Percentiles rank a stretch among this genome's conserved stretches.
Conservation (phyloP, 2,113 vertebrate genomes). For the Paradoxurus hermaphroditus region DNA sequence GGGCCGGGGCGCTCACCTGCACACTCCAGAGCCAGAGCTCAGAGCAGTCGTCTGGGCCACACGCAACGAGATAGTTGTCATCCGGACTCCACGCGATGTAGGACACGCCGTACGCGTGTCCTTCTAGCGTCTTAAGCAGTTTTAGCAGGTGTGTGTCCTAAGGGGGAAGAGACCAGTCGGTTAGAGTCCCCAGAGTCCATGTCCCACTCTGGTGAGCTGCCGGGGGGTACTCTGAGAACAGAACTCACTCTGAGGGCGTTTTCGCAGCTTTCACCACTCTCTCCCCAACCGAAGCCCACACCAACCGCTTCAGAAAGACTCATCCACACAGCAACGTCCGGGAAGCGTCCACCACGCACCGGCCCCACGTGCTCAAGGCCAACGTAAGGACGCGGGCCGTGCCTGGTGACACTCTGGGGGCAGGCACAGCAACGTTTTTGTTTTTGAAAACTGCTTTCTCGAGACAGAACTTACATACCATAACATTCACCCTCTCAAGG, state of each 20-base stretch:
- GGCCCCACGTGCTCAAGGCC: background rate
- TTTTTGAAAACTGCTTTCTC: background rate
- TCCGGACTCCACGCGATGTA: constrained; percentile 99
- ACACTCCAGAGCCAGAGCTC: constrained; percentile 99
- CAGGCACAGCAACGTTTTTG: background rate
- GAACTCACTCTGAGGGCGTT: background rate
- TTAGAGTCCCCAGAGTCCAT: background rate
- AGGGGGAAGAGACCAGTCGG: constrained; percentile 4
- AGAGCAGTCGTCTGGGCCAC: constrained; percentile 98
- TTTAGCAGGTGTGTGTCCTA: constrained; percentile 96
- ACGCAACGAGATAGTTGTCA: constrained; percentile 95
- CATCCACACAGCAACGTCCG: background rate
- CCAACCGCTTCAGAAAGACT: background rate
- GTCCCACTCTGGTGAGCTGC: background rate
- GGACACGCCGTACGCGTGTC: constrained; percentile 97
- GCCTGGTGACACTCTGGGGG: background rate
- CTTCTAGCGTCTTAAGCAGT: constrained; percentile 95
- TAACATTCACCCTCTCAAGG: background rate
- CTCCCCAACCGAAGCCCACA: background rate
- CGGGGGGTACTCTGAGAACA: background rate
- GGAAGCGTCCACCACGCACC: background rate
- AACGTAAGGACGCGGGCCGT: background rate
- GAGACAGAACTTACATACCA: background rate
- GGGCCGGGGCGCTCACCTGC: constrained; percentile 86
- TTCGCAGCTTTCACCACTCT: background rate